Evolutionary conservation across 2,797 vertebrate genomes (phyloP).

Genomic region (Carduelis carduelis): DNA sequence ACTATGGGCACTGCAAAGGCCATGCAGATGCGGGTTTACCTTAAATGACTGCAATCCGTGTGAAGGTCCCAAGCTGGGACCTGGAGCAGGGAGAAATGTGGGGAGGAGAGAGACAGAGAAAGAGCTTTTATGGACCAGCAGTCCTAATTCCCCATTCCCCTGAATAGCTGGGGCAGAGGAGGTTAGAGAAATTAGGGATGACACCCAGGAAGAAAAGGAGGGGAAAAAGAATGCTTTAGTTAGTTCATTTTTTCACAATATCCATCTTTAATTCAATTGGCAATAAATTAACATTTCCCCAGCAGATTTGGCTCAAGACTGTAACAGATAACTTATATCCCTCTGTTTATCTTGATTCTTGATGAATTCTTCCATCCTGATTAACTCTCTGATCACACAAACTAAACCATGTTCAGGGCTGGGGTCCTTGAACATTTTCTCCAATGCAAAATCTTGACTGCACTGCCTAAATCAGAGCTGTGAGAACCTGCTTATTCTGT

Average conservation of each 20-base stretch:
- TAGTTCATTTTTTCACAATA: background rate
- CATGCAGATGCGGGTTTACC: background rate
- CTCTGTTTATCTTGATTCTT: background rate
- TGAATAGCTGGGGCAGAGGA: accelerated
- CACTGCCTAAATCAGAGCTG: background rate
- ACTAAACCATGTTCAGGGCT: background rate
- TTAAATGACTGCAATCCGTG: background rate
- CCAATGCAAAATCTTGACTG: background rate
- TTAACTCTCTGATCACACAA: background rate
- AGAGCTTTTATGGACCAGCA: accelerated
- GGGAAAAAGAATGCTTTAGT: background rate
- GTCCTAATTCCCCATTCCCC: accelerated
- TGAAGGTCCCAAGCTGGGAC: accelerated
- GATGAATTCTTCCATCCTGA: background rate
- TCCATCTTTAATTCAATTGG: background rate
- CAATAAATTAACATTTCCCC: background rate
- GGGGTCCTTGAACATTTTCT: background rate
- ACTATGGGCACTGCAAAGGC: background rate
- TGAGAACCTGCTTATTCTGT: background rate
- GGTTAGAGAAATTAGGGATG: accelerated
- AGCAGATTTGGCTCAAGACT: background rate
- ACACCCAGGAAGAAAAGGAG: accelerated
- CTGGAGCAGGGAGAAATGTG: accelerated
- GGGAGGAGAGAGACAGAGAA: too few relatives aligned
- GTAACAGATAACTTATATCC: background rate